phyloP scores from a whole-genome alignment of 2,888 invertebrate genomes.

The Coelinius sp. region DNA sequence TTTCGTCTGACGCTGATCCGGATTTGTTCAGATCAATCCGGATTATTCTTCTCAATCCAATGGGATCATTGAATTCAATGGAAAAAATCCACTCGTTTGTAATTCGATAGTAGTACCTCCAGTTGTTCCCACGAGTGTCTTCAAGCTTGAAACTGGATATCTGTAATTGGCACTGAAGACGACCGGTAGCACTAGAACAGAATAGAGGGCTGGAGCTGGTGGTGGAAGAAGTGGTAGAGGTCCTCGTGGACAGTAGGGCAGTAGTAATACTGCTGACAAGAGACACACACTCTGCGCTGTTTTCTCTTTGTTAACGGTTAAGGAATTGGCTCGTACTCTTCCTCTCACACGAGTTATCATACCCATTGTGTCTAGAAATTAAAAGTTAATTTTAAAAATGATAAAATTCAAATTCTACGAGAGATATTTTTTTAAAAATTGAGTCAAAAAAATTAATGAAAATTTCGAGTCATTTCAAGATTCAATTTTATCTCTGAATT shows the following conservation, averaged over 20 bases:
- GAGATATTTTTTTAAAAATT: not conserved
- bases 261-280: conserved; percentile 77
- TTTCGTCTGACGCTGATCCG: too few relatives aligned
- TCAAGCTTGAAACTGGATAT: conserved; percentile 78
- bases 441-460: not conserved
- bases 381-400: not conserved
- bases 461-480: not conserved
- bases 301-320: conserved; percentile 78
- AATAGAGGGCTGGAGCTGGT: conserved; percentile 75
- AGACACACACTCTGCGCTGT: conserved; percentile 82
- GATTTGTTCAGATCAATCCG: not conserved
- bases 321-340: conserved; percentile 77
- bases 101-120: conserved; percentile 72
- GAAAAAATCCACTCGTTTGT: not conserved
- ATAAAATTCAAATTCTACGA: not conserved
- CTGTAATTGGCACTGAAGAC: conserved; percentile 80
- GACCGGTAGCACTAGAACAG: conserved; percentile 78
- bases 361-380: conserved; percentile 72
- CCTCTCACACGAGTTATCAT: conserved; percentile 81
- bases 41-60: too few relatives aligned
- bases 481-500: not conserved
- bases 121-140: conserved; percentile 73
- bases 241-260: conserved; percentile 76
- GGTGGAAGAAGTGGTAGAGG: conserved; percentile 77
- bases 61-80: too few relatives aligned